Evolutionary conservation across 2,888 invertebrate genomes (phyloP), one percentile per base, ranked within the genome.

Genomic region (Epistrophe grossulariae): DNA sequence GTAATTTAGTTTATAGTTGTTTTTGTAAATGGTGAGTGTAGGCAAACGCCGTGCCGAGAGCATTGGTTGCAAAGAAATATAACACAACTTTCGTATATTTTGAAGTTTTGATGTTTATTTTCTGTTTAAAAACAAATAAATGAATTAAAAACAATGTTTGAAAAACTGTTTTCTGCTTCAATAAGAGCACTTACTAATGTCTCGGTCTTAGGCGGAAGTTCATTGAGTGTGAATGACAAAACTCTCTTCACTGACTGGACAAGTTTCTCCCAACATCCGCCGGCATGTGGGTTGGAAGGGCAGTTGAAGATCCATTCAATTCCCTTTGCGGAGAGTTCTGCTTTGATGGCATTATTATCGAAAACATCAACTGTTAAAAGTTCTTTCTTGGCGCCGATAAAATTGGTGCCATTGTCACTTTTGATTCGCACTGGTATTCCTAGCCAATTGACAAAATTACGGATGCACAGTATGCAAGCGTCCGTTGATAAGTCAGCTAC

Each of bases 281-380:
- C 31, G 7, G 31, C 31, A 31, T 31, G 31, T 31, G 66, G 72
- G 24, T 81, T 81, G 28, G 31, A 24, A 17, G 71, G 77, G 43
- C 77, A 72, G 40, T 72, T 66, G n/a, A 82, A 77, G 24, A 31
- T n/a, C 82, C 82, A 83, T 55, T 83, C 72, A 38, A 83, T 72
- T n/a, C 52, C 66, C 4, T 15, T 77, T 9, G 62, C 62, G 1
- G 78, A 78, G 5, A 82, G 55, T 57, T 77, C 66, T 5, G 60
- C 52, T 50, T 68, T 55, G 40, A 83, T 72, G 48, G 64, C 40
- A 4, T 31, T 7, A 31, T 7, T 31, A 31, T 31, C 31, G 31
- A 31, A 31, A 7, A 31, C 7, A 7, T 64, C 64, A 3, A 11
- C 35, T 9, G 31, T 64, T n/a, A 62, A 24, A 24, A 72, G 38